phyloP scores from a whole-genome alignment of 2,888 invertebrate genomes.

The Nematopogon swammerdamellus region DNA sequence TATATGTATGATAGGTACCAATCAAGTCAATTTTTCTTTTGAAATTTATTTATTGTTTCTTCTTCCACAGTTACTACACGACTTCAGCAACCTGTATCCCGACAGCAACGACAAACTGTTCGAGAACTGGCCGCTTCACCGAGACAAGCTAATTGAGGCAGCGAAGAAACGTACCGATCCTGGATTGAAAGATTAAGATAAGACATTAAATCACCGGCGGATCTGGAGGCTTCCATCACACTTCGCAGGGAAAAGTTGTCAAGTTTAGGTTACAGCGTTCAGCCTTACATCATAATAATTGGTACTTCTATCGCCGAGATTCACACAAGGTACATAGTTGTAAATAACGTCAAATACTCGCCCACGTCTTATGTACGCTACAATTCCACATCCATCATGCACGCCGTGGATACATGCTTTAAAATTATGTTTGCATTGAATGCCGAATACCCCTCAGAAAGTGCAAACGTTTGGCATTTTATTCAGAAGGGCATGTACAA shows the following conservation, averaged over 20 bases:
- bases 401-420: not conserved
- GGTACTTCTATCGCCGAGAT: not conserved
- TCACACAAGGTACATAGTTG: not conserved
- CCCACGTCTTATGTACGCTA: not conserved
- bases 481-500: not conserved
- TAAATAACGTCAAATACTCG: not conserved
- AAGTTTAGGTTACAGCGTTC: not conserved
- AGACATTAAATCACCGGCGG: not conserved
- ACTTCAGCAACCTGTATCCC: conserved; percentile 3
- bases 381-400: not conserved
- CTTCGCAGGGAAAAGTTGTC: not conserved
- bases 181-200: not conserved
- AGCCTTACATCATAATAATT: not conserved
- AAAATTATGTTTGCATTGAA: not conserved
- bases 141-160: not conserved
- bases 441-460: not conserved
- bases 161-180: not conserved
- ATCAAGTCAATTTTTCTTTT: not conserved
- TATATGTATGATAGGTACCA: not conserved
- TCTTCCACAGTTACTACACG: conserved; percentile 1
- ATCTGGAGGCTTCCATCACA: not conserved
- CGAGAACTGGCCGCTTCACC: conserved; percentile 3
- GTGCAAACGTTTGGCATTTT: not conserved
- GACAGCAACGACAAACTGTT: conserved; percentile 2
- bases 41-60: not conserved